Evolutionary conservation across 2,113 vertebrate species (phyloP), one percentile per base, ranked within the genome.

Genomic region (Nipponia nippon): DNA sequence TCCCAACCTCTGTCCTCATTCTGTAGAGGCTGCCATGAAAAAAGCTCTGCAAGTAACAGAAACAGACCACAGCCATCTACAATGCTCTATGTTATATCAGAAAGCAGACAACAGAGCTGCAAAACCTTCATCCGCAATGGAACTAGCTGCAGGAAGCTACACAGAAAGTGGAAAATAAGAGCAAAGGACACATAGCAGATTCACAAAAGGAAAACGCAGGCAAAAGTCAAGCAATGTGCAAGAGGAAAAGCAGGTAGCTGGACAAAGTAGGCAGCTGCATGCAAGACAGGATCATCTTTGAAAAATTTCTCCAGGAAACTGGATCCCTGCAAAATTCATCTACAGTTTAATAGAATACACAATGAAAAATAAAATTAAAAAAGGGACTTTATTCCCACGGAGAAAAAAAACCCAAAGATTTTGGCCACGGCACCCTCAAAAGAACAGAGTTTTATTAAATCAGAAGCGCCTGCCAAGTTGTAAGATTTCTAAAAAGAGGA

Each of bases 361-460:
- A 47, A 26, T 40, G 14, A 61, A 78, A 80, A 84, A 73, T 23
- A 78, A 73, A 65, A 61, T 30, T 55, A 2, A 0, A n/a, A 59
- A 65, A 36, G 3, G 4, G 3, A 70, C 42, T 83, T 22, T 59
- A 26, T 70, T 79, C 16, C 6, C 22, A 83, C 0, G 0, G 21
- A 91, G 26, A 2, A 56, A 91, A 75, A 81, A 13, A 91, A 20
- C 3, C 38, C 16, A 62, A 58, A 38, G 3, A 42, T 50, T 65
- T 58, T 72, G 34, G 52, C 27, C 11, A 16, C 13, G 55, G 59
- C 7, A 56, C 3, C 3, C 4, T 11, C 8, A 59, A 55, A 85
- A 63, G 47, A 91, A 84, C 44, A 65, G 44, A 72, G 5, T 34
- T 83, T 62, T 80, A 95, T 76, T 88, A 94, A 80, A 83, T 67